These are phyloP conservation scores for Hydrophis major DNA, from an alignment of 2,797 vertebrate genomes.

Conservation along the genomic window DNA sequence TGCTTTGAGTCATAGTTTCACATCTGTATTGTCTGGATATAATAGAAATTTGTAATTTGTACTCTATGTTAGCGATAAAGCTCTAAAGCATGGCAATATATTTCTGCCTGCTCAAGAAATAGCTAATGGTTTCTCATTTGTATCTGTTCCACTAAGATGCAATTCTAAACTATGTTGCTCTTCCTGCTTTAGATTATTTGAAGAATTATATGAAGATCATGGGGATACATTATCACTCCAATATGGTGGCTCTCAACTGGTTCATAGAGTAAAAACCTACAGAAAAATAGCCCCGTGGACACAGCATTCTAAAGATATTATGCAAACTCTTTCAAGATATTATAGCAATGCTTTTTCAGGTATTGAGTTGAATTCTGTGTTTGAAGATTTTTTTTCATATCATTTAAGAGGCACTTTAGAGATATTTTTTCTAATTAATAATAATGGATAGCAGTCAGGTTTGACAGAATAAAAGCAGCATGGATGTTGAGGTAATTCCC, in stretches of 20 bases:
- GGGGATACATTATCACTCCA: constrained; percentile 96
- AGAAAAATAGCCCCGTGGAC: constrained; percentile 98
- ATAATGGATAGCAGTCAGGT: background rate
- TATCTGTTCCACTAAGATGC: background rate
- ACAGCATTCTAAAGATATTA: constrained; percentile 98
- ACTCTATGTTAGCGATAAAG: background rate
- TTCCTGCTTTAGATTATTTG: constrained; percentile 83
- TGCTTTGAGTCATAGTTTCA: background rate
- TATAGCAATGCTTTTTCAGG: constrained; percentile 98
- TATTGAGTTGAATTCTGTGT: constrained; percentile 72
- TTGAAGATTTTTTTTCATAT: constrained; percentile 47
- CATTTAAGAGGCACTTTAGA: background rate
- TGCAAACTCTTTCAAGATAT: constrained; percentile 95
- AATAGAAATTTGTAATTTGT: background rate
- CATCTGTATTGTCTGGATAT: background rate
- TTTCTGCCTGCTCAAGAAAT: background rate
- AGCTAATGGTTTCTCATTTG: background rate
- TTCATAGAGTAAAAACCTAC: constrained; percentile 97
- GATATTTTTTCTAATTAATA: background rate
- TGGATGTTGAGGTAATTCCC: background rate
- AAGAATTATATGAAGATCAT: constrained; percentile 97
- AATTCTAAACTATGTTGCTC: constrained; percentile 30
- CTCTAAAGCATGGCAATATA: background rate
- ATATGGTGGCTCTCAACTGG: constrained; percentile 96
- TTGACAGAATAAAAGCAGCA: background rate